phyloP scores from a whole-genome alignment of 1,140 invertebrate species.

The Neotoxoptera formosana region DNA sequence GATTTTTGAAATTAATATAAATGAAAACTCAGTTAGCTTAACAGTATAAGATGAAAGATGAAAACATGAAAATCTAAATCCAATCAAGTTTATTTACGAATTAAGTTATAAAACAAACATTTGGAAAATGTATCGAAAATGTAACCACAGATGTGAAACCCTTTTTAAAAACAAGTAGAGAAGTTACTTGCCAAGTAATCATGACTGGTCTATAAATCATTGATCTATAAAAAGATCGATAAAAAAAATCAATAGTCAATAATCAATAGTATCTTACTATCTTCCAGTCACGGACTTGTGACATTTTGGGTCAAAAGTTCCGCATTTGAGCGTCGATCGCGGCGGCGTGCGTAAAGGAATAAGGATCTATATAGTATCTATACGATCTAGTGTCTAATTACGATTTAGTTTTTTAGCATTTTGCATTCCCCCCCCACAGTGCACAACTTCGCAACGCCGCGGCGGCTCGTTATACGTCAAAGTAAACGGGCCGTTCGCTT shows the following conservation, averaged over 20 bases:
- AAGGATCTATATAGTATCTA: too few relatives aligned
- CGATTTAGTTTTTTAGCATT: background rate
- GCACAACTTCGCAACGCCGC: background rate
- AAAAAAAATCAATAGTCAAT: background rate
- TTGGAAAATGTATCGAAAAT: background rate
- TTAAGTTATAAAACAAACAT: background rate
- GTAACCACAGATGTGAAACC: background rate
- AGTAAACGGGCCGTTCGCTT: background rate
- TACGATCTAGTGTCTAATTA: too few relatives aligned
- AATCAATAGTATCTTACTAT: too few relatives aligned
- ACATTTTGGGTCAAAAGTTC: background rate
- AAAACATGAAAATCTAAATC: background rate
- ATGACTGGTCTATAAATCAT: background rate
- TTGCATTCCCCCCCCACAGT: rapidly evolving
- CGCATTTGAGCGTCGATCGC: background rate
- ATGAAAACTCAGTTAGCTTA: background rate
- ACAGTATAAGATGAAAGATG: background rate
- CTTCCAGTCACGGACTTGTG: too few relatives aligned
- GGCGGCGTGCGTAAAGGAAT: too few relatives aligned
- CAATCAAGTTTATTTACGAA: too few relatives aligned
- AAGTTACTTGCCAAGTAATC: background rate
- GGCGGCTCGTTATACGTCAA: background rate
- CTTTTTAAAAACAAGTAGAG: background rate
- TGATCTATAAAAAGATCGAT: background rate
- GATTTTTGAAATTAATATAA: background rate